Evolutionary conservation across 2,113 vertebrate genomes (phyloP).

Genomic region (Steatornis caripensis): DNA sequence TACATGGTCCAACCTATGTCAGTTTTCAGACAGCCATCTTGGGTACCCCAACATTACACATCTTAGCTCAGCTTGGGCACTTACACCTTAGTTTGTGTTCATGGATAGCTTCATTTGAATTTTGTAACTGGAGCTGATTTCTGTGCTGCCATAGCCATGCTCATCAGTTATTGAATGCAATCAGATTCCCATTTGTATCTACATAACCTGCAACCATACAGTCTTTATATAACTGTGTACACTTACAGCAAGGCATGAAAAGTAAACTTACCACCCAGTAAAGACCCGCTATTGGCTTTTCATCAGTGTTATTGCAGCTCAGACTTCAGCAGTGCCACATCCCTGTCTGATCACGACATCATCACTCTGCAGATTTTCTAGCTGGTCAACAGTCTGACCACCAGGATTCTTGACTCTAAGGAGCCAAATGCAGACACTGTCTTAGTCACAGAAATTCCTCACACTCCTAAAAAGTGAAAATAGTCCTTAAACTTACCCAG

Average conservation of each 20-base stretch:
- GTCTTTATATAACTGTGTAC: background rate
- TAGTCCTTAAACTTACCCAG: background rate
- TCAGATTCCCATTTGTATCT: background rate
- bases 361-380: background rate
- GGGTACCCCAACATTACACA: background rate
- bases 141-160: background rate
- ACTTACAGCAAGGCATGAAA: background rate
- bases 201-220: background rate
- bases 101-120: background rate
- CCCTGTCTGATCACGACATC: background rate
- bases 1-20: background rate
- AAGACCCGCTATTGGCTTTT: background rate
- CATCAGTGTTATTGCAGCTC: background rate
- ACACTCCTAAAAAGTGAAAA: background rate
- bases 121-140: background rate
- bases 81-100: background rate
- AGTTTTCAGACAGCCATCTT: background rate
- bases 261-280: background rate
- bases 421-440: background rate
- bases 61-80: background rate
- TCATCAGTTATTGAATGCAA: background rate
- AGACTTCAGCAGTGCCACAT: background rate
- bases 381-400: background rate
- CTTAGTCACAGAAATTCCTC: background rate
- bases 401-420: background rate